Conservation (phyloP, 1,140 invertebrate species). For the Fopius arisanus region DNA sequence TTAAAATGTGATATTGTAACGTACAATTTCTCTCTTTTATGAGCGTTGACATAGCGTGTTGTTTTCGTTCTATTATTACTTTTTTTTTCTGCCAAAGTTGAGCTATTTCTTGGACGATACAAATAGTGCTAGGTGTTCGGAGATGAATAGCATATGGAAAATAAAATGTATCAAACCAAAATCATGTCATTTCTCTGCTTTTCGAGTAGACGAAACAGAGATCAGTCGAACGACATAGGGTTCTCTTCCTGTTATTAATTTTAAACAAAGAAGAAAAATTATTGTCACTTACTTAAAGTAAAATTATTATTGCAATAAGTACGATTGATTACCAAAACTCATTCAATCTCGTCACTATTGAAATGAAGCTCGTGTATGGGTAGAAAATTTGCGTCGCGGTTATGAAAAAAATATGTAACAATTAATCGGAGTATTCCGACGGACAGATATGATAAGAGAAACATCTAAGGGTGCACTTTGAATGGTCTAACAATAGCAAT, state of each 20-base stretch:
- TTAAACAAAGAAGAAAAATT: not conserved
- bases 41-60: not conserved
- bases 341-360: not conserved
- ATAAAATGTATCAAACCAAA: not conserved
- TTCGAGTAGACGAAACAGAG: not conserved
- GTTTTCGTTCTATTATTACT: not conserved
- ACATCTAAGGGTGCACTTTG: not conserved
- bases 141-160: not conserved
- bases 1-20: slow-evolving; percentile 59
- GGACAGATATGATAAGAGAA: not conserved
- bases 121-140: not conserved
- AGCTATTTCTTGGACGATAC: not conserved
- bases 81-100: not conserved
- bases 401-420: not conserved
- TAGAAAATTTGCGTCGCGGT: not conserved
- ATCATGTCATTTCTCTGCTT: not conserved
- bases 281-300: not conserved
- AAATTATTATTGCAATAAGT: not conserved
- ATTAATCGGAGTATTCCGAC: not conserved
- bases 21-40: slow-evolving; percentile 47
- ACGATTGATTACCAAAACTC: not conserved
- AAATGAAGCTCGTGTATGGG: not conserved
- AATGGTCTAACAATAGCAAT: not conserved
- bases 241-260: not conserved
- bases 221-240: not conserved